Conservation (phyloP, 2,888 invertebrate genomes). For the Cerastoderma edule region DNA sequence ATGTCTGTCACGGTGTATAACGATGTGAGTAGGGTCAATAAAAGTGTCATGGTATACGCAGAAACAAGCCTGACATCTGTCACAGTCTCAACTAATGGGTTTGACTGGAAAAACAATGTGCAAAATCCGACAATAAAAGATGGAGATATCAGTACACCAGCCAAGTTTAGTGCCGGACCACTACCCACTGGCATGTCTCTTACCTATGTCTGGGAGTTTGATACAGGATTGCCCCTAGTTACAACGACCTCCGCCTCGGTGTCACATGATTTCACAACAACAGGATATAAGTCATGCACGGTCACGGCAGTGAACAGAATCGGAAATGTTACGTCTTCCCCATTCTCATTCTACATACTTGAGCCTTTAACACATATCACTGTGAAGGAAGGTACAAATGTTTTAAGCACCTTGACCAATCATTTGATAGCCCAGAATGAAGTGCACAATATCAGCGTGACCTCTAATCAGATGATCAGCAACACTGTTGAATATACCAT, state of each 20-base stretch:
- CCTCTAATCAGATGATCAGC: constrained; percentile 30
- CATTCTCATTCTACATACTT: constrained; percentile 56
- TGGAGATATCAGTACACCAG: constrained; percentile 21
- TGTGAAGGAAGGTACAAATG: constrained; percentile 42
- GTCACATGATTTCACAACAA: constrained; percentile 28
- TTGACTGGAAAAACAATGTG: constrained; percentile 22
- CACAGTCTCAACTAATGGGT: background rate
- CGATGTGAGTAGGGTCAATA: constrained; percentile 27
- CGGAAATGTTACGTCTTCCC: constrained; percentile 31
- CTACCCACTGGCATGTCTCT: constrained; percentile 32
- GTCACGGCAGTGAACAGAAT: constrained; percentile 50
- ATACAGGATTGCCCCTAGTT: constrained; percentile 16
- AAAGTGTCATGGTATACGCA: constrained; percentile 41
- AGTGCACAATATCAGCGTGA: constrained; percentile 8
- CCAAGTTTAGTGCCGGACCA: constrained; percentile 24
- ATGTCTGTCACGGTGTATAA: constrained; percentile 57
- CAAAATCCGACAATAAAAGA: constrained; percentile 11
- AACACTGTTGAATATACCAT: constrained; percentile 29
- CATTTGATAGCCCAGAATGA: constrained; percentile 24
- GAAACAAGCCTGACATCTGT: constrained; percentile 47
- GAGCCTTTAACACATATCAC: constrained; percentile 43
- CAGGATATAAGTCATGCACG: constrained; percentile 39
- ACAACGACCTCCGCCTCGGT: constrained; percentile 9
- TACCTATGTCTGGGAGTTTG: constrained; percentile 38
- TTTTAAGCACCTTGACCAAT: constrained; percentile 15